Base-by-base conservation (phyloP, 1,140 invertebrate species). In the Eulimnadia texana region DNA sequence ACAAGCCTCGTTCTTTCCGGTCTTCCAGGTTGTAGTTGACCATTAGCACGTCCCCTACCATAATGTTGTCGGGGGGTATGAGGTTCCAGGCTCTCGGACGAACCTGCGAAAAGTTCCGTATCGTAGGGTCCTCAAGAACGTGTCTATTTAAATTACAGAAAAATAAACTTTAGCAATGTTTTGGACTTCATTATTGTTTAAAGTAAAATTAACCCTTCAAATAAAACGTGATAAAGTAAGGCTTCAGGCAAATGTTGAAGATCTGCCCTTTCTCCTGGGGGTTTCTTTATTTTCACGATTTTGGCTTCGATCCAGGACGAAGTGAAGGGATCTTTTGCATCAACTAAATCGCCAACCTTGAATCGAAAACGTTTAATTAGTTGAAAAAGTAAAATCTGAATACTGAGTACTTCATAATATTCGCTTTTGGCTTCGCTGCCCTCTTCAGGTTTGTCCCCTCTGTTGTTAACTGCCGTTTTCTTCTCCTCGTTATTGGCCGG, bases 11-110 rank as follows among this genome's bases (percentile, higher is more conserved):
- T 69, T 80, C 76, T 27, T 78, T 72, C 1, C 82, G 81, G 24
- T 84, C 73, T 66, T 89, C 85, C 49, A 82, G 75, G 69, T 90
- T 89, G 66, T 86, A 82, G 74, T 90, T 90, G 0, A 84, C 75
- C 78, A 91, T 81, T 3, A 90, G 78, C 62, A 67, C 78, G 60
- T 83, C 75, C 11, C 80, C 83, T 22, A 74, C 66, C 67, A 80
- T 72, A 13, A 89, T 67, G 55, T 85, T 73, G 3, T 76, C 67
- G 54, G 82, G 70, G 49, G 76, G 67, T 47, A 87, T 70, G 42
- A 73, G 69, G 42, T 70, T 74, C 64, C 77, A 72, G 1, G 84
- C 79, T 66, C 85, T 73, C 1, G 88, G 88, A 64, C 87, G 75
- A 64, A 90, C 78, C 64, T 80, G 74, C 63, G 77, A 67, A 66